Evolutionary conservation across 1,140 invertebrate species (phyloP).

Genomic region (Drosophila tristis): DNA sequence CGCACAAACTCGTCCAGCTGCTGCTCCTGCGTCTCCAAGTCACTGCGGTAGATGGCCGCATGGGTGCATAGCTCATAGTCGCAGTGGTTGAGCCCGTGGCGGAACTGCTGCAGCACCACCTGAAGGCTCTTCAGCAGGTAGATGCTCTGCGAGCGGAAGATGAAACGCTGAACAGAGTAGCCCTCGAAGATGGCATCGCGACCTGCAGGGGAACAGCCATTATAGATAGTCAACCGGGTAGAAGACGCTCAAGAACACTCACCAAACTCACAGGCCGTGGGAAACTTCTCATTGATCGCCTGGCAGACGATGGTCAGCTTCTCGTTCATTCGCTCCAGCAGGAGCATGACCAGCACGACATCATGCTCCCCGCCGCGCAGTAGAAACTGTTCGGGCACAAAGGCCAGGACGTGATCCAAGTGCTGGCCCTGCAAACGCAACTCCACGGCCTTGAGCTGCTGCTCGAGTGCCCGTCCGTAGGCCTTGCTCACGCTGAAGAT

Average conservation of each 20-base stretch:
- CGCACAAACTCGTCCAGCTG: conserved; percentile 95
- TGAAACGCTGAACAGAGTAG: conserved; percentile 94
- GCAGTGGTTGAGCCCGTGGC: conserved; percentile 91
- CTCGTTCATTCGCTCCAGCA: conserved; percentile 95
- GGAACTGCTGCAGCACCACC: conserved; percentile 89
- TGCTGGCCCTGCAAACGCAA: conserved; percentile 93
- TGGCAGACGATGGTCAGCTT: conserved; percentile 96
- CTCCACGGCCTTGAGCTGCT: conserved; percentile 95
- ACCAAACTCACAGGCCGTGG: conserved; percentile 87
- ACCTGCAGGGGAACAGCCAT: conserved; percentile 30
- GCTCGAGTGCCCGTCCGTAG: conserved; percentile 94
- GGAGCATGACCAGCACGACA: conserved; percentile 93
- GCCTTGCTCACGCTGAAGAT: conserved; percentile 95
- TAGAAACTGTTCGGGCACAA: conserved; percentile 97
- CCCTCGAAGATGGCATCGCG: conserved; percentile 91
- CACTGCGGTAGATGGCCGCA: conserved; percentile 93
- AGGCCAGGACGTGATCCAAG: conserved; percentile 93
- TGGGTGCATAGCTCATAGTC: conserved; percentile 93
- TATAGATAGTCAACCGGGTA: not conserved
- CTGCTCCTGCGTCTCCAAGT: conserved; percentile 95
- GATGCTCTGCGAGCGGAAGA: conserved; percentile 93
- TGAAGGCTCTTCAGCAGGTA: conserved; percentile 92
- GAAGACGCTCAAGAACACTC: conserved; percentile 67
- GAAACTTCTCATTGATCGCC: conserved; percentile 92
- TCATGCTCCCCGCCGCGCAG: conserved; percentile 96